Conservation (phyloP, 1,140 invertebrate genomes). For the Calosoma granatense region DNA sequence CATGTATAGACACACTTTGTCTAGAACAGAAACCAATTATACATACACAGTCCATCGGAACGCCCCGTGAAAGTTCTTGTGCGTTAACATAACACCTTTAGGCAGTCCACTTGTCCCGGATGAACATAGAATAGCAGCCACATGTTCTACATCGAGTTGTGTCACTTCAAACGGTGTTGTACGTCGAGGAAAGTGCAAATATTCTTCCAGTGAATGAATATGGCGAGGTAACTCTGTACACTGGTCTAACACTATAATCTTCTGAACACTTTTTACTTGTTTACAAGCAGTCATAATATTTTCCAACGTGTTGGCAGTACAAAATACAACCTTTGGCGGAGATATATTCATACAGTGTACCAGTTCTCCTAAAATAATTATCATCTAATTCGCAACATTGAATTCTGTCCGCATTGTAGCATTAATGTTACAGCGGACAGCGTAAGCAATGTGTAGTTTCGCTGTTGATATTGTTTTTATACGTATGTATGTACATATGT, state of each 20-base stretch:
- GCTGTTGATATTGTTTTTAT: too few relatives aligned
- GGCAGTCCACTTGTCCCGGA: slow-evolving; percentile 65
- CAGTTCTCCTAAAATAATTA: slow-evolving; percentile 37
- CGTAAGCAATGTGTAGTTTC: too few relatives aligned
- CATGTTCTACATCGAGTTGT: slow-evolving; percentile 20
- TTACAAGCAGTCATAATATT: slow-evolving; percentile 21
- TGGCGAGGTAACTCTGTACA: background rate
- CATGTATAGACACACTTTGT: too few relatives aligned
- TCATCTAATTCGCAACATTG: too few relatives aligned
- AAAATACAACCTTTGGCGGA: slow-evolving; percentile 39
- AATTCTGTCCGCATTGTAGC: too few relatives aligned
- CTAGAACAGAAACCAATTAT: background rate
- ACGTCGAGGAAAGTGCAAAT: slow-evolving; percentile 14
- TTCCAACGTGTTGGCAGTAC: slow-evolving; percentile 23
- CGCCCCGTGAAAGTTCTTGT: slow-evolving; percentile 41
- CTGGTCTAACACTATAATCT: slow-evolving; percentile 21
- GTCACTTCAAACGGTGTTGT: slow-evolving; percentile 3
- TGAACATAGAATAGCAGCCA: slow-evolving; percentile 37
- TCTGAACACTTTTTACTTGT: slow-evolving; percentile 15
- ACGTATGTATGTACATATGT: background rate
- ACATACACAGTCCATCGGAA: background rate
- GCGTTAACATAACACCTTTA: slow-evolving; percentile 67
- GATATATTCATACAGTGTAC: slow-evolving; percentile 38
- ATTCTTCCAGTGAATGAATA: slow-evolving; percentile 12
- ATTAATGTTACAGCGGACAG: too few relatives aligned